Base-by-base conservation (phyloP, 2,113 vertebrate genomes). In the Oncorhynchus mykiss region DNA sequence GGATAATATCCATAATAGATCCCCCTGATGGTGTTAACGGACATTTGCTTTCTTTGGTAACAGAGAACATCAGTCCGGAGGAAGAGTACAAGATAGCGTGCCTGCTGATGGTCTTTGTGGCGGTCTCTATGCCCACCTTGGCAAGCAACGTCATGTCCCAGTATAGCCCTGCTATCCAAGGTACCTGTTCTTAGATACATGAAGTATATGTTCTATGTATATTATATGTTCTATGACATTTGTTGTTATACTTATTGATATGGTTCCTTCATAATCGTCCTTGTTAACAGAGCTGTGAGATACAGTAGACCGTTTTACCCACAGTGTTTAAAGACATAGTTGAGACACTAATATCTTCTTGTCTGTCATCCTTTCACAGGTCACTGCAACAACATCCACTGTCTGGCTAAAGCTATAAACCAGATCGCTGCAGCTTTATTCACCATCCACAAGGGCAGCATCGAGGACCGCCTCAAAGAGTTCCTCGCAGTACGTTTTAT, bases 381-480 rank as follows among this genome's bases (percentile, higher is more conserved):
- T n/a, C 97, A 99, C 85, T 99, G 98, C 90, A 99, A 99, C 93
- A 99, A 99, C 91, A 99, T 99, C 84, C 97, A 99, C 80, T 99
- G 97, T 88, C 89, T 99, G 95, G 97, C 97, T 73, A 99, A 99
- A 91, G 96, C 98, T 67, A 96, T 99, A 92, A 99, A 99, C 92
- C 98, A 99, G 94, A 99, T 99, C 18, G 97, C 98, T 72, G 98
- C 98, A 24, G 97, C 98, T 77, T 95, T 99, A 71, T 99, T 99
- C 87, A 99, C 98, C 85, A 99, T 99, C 90, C 98, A 99, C 92
- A 99, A 99, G 92, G 98, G 98, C 85, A 99, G 98, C 95, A 99
- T 99, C 81, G 98, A 99, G 91, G 98, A 99, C 76, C 96, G 98
- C 49, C 96, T 99, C 7, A 99, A 99, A 83, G 98, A 99, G 91